Evolutionary conservation across 2,888 invertebrate genomes (phyloP).

Genomic region (Nesidiocoris tenuis): DNA sequence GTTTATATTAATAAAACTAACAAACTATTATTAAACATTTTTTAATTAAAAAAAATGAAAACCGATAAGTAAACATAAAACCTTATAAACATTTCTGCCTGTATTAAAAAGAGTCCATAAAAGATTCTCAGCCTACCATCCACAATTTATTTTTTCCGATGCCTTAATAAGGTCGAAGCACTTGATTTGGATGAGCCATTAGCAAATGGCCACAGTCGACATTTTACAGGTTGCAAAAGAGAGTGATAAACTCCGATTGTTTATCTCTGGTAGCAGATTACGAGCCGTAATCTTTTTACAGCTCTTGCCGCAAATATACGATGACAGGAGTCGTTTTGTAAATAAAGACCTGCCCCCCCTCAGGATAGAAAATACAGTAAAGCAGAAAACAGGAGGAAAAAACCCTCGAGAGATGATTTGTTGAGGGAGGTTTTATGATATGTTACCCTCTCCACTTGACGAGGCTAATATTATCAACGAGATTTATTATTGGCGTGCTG

Average conservation of each 20-base stretch:
- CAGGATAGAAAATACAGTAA: neutral
- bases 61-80: no score
- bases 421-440: conserved; percentile 33
- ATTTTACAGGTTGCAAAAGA: neutral
- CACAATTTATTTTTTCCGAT: no score
- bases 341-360: neutral
- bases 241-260: neutral
- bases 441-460: conserved; percentile 22
- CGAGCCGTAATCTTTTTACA: neutral
- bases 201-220: neutral
- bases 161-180: no score
- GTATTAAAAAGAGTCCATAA: no score
- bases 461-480: conserved; percentile 31
- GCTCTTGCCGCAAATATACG: neutral
- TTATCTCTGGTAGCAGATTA: neutral
- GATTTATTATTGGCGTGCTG: conserved; percentile 25
- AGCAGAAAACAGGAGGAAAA: conserved; percentile 7
- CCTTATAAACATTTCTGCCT: no score
- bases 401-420: conserved; percentile 22
- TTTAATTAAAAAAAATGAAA: no score
- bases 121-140: no score
- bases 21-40: no score
- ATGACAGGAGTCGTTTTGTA: conserved; percentile 1
- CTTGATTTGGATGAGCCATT: neutral
- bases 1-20: no score